Percentiles rank a stretch among this genome's conserved stretches.
Evolutionary conservation across 1,140 invertebrate species (phyloP).

Genomic region (Apocrypta bakeri): DNA sequence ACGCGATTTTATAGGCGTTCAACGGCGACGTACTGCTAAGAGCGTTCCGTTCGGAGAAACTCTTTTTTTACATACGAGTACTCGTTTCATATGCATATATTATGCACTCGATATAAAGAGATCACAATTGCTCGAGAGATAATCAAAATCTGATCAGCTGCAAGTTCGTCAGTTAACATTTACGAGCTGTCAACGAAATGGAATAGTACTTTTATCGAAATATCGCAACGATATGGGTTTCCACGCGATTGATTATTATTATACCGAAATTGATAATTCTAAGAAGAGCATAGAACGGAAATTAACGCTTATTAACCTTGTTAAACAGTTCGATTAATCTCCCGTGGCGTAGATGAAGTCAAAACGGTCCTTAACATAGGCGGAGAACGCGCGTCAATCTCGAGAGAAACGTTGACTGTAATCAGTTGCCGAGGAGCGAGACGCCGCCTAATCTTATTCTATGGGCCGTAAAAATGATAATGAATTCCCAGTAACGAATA

Average conservation of each 20-base stretch:
- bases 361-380: constrained; percentile 17
- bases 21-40: not conserved
- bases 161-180: too few relatives aligned
- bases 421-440: constrained; percentile 21
- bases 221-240: too few relatives aligned
- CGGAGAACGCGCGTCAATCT: not conserved
- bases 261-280: not conserved
- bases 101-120: too few relatives aligned
- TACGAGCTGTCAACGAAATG: too few relatives aligned
- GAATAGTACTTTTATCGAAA: too few relatives aligned
- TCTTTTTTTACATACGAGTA: not conserved
- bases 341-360: not conserved
- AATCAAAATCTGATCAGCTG: too few relatives aligned
- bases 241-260: too few relatives aligned
- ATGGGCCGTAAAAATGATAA: constrained; percentile 63
- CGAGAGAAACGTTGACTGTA: not conserved
- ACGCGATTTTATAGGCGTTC: constrained; percentile 5
- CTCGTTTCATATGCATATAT: too few relatives aligned
- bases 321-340: constrained; percentile 21
- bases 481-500: constrained; percentile 63
- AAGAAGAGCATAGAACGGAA: too few relatives aligned
- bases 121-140: too few relatives aligned
- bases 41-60: not conserved
- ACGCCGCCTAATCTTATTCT: constrained; percentile 56
- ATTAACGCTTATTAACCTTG: constrained; percentile 13